Percentiles rank a stretch among this genome's conserved stretches.
phyloP scores from a whole-genome alignment of 2,888 invertebrate genomes.

The Ptychoptera contaminata region DNA sequence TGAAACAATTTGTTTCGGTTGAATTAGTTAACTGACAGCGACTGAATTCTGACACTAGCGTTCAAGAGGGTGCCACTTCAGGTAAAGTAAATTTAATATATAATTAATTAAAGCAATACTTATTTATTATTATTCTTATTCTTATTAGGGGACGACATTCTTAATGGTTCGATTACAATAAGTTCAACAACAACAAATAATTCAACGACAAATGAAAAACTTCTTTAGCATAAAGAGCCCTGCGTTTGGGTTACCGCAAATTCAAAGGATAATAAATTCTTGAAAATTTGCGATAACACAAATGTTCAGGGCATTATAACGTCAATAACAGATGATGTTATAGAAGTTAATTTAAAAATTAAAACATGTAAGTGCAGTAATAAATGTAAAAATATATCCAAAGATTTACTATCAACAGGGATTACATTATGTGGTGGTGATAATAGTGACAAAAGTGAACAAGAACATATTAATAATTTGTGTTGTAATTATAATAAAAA shows the following conservation, averaged over 20 bases:
- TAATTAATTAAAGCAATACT: too few relatives aligned
- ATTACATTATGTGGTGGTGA: too few relatives aligned
- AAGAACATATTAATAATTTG: too few relatives aligned
- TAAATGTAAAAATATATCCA: too few relatives aligned
- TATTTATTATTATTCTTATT: too few relatives aligned
- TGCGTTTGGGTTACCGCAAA: conserved; percentile 7
- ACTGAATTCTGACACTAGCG: conserved; percentile 17
- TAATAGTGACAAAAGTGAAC: too few relatives aligned
- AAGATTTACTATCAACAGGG: too few relatives aligned
- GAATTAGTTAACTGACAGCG: conserved; percentile 85
- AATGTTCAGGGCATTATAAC: too few relatives aligned
- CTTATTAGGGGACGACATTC: conserved; percentile 8
- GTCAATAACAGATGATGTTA: conserved; percentile 8
- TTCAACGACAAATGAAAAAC: conserved; percentile 23
- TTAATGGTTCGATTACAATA: conserved; percentile 10
- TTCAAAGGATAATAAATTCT: too few relatives aligned
- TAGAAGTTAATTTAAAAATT: conserved; percentile 11
- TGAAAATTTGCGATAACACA: too few relatives aligned
- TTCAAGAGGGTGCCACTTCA: conserved; percentile 12
- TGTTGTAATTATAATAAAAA: too few relatives aligned
- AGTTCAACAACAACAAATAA: conserved; percentile 17
- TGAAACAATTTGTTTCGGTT: conserved; percentile 81
- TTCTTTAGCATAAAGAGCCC: conserved; percentile 27
- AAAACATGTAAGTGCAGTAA: conserved; percentile 7
- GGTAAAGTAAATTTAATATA: conserved; percentile 8